Conservation (phyloP, 1,140 invertebrate genomes). For the Leucophenga varia region DNA sequence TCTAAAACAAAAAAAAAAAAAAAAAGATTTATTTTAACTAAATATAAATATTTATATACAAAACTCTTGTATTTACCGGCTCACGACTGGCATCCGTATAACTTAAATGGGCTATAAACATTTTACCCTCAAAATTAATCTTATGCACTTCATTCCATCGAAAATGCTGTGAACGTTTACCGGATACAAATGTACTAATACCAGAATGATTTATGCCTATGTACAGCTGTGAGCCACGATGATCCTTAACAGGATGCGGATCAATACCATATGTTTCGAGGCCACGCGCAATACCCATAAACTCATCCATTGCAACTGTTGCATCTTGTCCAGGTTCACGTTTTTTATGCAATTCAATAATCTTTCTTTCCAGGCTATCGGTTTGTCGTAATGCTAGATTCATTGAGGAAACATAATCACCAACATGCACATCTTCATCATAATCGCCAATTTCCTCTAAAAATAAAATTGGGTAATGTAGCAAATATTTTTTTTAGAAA, state of each 20-base stretch:
- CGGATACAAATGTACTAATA: conserved; percentile 92
- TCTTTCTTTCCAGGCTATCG: conserved; percentile 84
- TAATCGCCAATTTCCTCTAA: conserved; percentile 93
- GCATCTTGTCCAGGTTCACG: conserved; percentile 55
- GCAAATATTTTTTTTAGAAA: no score
- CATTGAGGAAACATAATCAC: conserved; percentile 89
- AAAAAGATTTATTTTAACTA: background rate
- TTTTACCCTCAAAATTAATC: conserved; percentile 96
- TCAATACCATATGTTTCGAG: conserved; percentile 97
- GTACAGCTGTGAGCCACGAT: conserved; percentile 74
- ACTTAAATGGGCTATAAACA: conserved; percentile 93
- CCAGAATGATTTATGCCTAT: conserved; percentile 94
- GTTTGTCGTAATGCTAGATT: conserved; percentile 92
- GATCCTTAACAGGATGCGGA: conserved; percentile 93
- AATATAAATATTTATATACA: background rate
- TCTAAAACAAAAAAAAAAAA: conserved; percentile 61
- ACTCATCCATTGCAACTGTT: conserved; percentile 43
- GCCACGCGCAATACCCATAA: conserved; percentile 66
- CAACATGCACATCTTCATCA: conserved; percentile 83
- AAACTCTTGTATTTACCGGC: conserved; percentile 47
- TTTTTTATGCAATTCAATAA: conserved; percentile 85
- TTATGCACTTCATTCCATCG: conserved; percentile 94
- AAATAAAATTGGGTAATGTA: conserved; percentile 2
- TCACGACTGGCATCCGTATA: conserved; percentile 61
- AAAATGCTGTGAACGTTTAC: conserved; percentile 89